Evolutionary conservation across 2,113 vertebrate species (phyloP), one percentile per base, ranked within the genome.

Genomic region (Eudyptes chrysolophus): DNA sequence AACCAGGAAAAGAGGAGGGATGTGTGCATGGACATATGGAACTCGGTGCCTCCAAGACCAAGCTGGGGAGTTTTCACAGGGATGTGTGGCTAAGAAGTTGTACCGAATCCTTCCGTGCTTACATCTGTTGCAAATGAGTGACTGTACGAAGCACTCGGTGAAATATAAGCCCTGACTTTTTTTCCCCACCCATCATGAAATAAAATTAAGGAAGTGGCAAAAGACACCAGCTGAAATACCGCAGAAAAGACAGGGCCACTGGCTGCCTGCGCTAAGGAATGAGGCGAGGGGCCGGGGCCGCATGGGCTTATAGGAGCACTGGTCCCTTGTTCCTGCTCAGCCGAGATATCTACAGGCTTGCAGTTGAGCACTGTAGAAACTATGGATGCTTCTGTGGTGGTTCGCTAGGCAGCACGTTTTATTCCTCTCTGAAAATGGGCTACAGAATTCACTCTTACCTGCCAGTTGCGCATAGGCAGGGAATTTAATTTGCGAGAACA

Each of bases 211-310:
- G 20, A 19, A 75, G 20, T 36, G 38, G 51, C 71, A 86, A n/a
- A 94, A 79, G 66, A 32, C 24, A 26, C 13, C 8, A 72, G 27
- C 49, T 74, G 34, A 68, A 81, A 64, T 69, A 54, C 11, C 4
- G 2, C 30, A 34, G 20, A 42, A 80, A 86, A 32, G 48, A 26
- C 27, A 60, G 66, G 70, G 58, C 74, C 4, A 3, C 26, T 85
- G 70, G 7, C 46, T 88, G 51, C 24, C 57, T 58, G 30, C 26
- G 4, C 24, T 29, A 24, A 75, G 79, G 70, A 72, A 26, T 0
- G 5, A 48, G 19, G 10, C 20, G 13, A 62, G 22, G 26, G 24
- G 6, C 11, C 0, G 1, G 42, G 13, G 26, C 52, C 1, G 3
- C 24, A 6, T 52, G 62, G 84, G 5, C 46, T 81, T 51, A 14